phyloP scores from a whole-genome alignment of 1,140 invertebrate genomes.

The Temnothorax curvispinosus region DNA sequence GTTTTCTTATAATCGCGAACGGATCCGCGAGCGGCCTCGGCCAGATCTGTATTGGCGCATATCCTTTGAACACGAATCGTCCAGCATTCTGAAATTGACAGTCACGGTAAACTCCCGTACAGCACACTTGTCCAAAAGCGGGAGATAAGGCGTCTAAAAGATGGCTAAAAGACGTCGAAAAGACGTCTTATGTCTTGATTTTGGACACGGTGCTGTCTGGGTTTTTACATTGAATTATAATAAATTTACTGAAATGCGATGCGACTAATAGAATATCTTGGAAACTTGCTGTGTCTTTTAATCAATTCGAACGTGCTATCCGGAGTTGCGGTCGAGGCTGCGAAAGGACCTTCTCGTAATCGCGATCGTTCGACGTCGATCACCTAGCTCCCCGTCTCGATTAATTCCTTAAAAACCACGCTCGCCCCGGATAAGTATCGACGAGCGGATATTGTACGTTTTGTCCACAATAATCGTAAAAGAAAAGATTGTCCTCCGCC shows the following conservation, averaged over 20 bases:
- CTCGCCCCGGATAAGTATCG: slow-evolving; percentile 42
- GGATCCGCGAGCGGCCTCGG: not conserved
- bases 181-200: too few species aligned
- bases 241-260: not conserved
- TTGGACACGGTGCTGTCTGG: too few species aligned
- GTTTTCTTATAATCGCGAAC: slow-evolving; percentile 37
- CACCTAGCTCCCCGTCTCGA: not conserved
- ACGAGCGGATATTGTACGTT: slow-evolving; percentile 54
- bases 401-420: slow-evolving; percentile 43
- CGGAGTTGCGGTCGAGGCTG: not conserved
- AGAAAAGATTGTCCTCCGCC: slow-evolving; percentile 18
- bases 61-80: not conserved
- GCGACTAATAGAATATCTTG: not conserved
- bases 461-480: slow-evolving; percentile 50
- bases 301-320: not conserved
- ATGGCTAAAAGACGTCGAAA: too few species aligned
- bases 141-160: too few species aligned
- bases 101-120: not conserved
- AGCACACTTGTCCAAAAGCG: too few species aligned
- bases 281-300: not conserved
- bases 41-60: not conserved
- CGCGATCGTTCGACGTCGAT: slow-evolving; percentile 18
- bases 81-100: not conserved
- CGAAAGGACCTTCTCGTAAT: slow-evolving; percentile 9
- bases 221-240: not conserved